Base-by-base conservation (phyloP, 2,888 invertebrate species). In the Metopia argyrocephala region DNA sequence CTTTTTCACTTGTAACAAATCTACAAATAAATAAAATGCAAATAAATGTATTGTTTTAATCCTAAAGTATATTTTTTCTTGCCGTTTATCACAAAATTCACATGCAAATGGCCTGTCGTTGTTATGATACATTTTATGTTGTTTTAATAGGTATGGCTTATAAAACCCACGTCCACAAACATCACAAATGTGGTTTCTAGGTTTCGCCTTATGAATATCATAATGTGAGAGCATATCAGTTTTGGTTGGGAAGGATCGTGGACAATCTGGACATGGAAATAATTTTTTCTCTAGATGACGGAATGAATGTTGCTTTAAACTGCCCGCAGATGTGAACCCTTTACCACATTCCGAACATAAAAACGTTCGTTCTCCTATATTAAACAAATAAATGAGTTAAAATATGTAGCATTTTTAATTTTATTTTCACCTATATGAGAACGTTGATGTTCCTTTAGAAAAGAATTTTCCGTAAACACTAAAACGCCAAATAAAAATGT, bases 1-100 rank as follows among this genome's bases (percentile, higher is more conserved):
- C 85, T 82, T 93, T 93, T 85, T 93, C 92, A 61, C 92, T 92
- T 79, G 91, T 91, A 0, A 91, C 91, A 85, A 93, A 93, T 76
- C 92, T 93, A 64, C 6, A 80, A 59, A 74, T 25, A n/a, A 75
- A 38, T 2, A 56, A 25, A 62, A 31, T 15, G 9, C 12, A 2
- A 15, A 25, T 27, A 21, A 46, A n/a, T 57, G 25, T 31, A 5
- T 15, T 5, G 54, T n/a, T 20, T 28, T 15, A n/a, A 31, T 31
- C 9, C 52, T 15, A 28, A 20, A 25, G 20, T 28, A 9, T 1
- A 23, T 6, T 57, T 0, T 20, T 25, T 23, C 57, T 80, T 69
- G 76, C 80, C 76, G 45, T 71, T 81, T 81, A 21, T 71, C 78
- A 18, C 81, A 81, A 62, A 65, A 81, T 61, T 81, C 81, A 62